A percentile compares a stretch with the other conserved stretches of the same genome.
phyloP scores from a whole-genome alignment of 1,140 invertebrate genomes.

The Zeugodacus cucurbitae region DNA sequence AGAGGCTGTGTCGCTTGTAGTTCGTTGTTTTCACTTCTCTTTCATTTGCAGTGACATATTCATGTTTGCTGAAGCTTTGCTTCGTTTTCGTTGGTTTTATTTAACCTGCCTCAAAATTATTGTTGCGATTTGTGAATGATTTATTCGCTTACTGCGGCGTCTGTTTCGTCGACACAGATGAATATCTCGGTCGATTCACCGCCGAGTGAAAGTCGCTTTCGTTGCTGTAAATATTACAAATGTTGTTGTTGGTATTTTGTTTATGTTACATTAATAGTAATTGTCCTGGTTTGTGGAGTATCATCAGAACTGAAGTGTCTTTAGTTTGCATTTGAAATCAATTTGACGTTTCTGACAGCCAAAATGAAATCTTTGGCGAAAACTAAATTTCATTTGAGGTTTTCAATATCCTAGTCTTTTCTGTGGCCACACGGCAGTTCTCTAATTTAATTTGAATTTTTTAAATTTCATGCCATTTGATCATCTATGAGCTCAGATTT shows the following conservation, averaged over 20 bases:
- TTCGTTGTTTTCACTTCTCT: slow-evolving; percentile 6
- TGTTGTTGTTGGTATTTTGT: not conserved
- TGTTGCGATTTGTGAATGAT: not conserved
- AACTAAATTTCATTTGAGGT: not conserved
- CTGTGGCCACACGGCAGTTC: too few relatives aligned
- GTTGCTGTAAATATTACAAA: not conserved
- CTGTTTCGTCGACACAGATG: not conserved
- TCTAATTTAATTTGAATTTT: too few relatives aligned
- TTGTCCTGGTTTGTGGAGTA: not conserved
- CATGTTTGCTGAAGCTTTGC: too few relatives aligned
- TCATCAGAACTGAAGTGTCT: not conserved
- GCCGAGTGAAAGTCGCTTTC: not conserved
- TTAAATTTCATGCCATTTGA: too few relatives aligned
- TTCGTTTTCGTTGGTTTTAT: not conserved
- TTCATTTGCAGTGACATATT: slow-evolving; percentile 25
- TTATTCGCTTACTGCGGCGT: not conserved
- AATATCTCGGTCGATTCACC: not conserved
- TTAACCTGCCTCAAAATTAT: not conserved
- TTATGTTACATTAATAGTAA: not conserved
- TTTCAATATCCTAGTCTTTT: too few relatives aligned
- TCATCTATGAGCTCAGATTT: too few relatives aligned
- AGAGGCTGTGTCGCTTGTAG: not conserved
- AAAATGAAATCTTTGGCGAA: not conserved
- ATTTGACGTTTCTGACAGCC: not conserved
- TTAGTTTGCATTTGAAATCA: not conserved